Conservation (phyloP, 2,888 invertebrate species). For the Synergus laeviventris region DNA sequence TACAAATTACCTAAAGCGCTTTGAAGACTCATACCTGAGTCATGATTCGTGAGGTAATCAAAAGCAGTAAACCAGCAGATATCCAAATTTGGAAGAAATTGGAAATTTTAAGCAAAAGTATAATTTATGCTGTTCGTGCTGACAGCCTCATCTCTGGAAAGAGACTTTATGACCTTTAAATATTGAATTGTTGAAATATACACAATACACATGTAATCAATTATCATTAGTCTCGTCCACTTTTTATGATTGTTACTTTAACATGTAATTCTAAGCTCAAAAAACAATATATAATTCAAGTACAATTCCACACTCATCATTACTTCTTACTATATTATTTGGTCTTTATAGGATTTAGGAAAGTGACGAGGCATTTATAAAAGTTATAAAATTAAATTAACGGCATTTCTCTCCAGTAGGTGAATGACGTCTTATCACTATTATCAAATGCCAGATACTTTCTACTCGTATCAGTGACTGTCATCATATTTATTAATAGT, state of each 20-base stretch:
- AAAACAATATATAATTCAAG: conserved; percentile 71
- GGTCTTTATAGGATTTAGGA: background rate
- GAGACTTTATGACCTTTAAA: too few species aligned
- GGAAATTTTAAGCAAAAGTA: too few species aligned
- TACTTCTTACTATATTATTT: background rate
- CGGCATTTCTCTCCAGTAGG: background rate
- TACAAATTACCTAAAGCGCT: too few species aligned
- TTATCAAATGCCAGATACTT: conserved; percentile 4
- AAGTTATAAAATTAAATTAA: background rate
- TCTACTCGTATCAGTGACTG: background rate
- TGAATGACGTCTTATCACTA: conserved; percentile 11
- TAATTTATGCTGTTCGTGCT: too few species aligned
- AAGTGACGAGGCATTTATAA: background rate
- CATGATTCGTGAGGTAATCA: too few species aligned
- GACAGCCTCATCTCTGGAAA: too few species aligned
- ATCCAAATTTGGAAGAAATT: too few species aligned
- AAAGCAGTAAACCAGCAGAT: too few species aligned
- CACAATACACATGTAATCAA: conserved; percentile 63
- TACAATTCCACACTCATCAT: conserved; percentile 1
- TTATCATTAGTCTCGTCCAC: conserved; percentile 53
- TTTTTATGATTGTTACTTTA: conserved; percentile 61
- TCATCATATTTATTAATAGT: conserved; percentile 16
- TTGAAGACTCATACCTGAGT: too few species aligned
- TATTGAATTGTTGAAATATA: conserved; percentile 62
- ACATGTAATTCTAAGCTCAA: conserved; percentile 73